Base-by-base conservation (phyloP, 2,888 invertebrate genomes). In the Rhogogaster chlorosoma region DNA sequence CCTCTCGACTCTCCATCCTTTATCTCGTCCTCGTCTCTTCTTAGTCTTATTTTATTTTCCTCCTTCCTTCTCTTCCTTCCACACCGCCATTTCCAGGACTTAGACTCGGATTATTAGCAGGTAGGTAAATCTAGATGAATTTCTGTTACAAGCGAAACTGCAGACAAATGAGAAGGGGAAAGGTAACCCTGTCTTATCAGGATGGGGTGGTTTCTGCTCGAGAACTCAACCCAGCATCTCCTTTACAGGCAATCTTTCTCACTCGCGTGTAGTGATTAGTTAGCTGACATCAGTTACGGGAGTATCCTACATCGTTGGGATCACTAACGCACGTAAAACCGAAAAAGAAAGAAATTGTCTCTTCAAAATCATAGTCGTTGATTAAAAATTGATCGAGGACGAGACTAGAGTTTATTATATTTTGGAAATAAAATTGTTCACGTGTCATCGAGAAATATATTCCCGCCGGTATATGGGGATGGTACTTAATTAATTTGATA, bases 181-280 rank as follows among this genome's bases (percentile, higher is more conserved):
- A 80, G 22, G n/a, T 9, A n/a, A 18, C n/a, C 80, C 12, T 18
- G 80, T 80, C 80, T 80, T 61, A 80, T 80, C 80, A 38, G 80
- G 22, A 80, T 61, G 38, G 80, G 61, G n/a, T 57, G 61, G 57
- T 57, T 80, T 61, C 80, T 80, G 57, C 36, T 61, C 38, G 26
- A 78, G 29, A 78, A 80, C 80, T 49, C 71, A 73, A 38, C 71
- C 36, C 77, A 49, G 77, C 73, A 22, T 73, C 42, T 42, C 73
- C 42, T 73, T 73, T 32, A 22, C n/a, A 77, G 12, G 18, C 36
- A 80, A 80, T 80, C 80, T 38, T 61, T 80, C 61, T 80, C 38
- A 80, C 80, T 80, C 61, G 80, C 61, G 80, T 36, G 80, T 61
- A 38, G 80, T 80, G 80, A 80, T 80, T 80, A 80, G 80, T 80